Conservation (phyloP, 1,140 invertebrate genomes). For the Cydia pomonella region DNA sequence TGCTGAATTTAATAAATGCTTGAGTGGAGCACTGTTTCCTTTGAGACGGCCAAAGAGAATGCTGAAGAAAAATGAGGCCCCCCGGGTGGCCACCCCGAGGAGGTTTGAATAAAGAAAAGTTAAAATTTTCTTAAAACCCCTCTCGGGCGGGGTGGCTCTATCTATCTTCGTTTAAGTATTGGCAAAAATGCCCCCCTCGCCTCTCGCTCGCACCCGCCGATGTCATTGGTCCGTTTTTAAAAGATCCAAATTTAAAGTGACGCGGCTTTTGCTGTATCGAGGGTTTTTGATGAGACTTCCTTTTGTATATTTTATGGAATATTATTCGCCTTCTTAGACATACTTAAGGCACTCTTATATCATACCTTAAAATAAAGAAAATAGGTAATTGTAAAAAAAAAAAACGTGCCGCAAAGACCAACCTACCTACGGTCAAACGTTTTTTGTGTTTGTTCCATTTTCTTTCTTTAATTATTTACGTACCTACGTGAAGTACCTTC, state of each 20-base stretch:
- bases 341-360: background rate
- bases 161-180: slow-evolving; percentile 77
- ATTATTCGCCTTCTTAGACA: background rate
- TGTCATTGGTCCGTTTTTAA: slow-evolving; percentile 64
- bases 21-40: slow-evolving; percentile 62
- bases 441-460: too few relatives aligned
- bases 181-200: slow-evolving; percentile 69
- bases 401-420: too few relatives aligned
- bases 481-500: too few relatives aligned
- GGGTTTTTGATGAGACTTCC: background rate
- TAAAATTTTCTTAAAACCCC: slow-evolving; percentile 76
- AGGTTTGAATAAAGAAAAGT: slow-evolving; percentile 76
- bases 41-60: slow-evolving; percentile 73
- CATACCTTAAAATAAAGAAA: too few relatives aligned
- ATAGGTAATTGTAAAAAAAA: too few relatives aligned
- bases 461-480: too few relatives aligned
- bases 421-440: too few relatives aligned
- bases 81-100: slow-evolving; percentile 42
- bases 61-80: slow-evolving; percentile 67
- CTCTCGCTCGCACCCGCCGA: slow-evolving; percentile 52
- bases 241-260: slow-evolving; percentile 37
- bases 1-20: slow-evolving; percentile 74
- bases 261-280: background rate
- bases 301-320: background rate
- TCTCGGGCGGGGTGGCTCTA: slow-evolving; percentile 51